Evolutionary conservation across 2,797 vertebrate species (phyloP), one percentile per base, ranked within the genome.

Genomic region (Anniella stebbinsi): DNA sequence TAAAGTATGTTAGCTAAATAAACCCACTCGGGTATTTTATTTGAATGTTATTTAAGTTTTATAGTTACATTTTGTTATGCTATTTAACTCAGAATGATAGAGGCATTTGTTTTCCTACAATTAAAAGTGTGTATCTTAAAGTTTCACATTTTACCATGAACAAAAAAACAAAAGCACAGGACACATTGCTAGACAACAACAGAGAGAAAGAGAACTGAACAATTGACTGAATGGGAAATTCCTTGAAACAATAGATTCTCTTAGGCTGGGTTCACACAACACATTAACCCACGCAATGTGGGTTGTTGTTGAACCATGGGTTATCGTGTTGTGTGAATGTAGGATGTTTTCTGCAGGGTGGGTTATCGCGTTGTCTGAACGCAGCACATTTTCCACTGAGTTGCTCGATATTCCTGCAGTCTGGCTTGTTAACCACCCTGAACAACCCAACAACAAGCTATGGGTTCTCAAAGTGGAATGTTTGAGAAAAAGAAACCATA

Each of bases 51-150:
- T 95, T 95, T 94, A 93, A 95, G 92, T 95, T 96, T 93, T 94
- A 95, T 95, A 95, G 94, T 94, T 96, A 95, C 93, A 91, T 94
- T 94, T 94, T 95, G 93, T 95, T 92, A 93, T 92, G 94, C 92
- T 94, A 93, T 89, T n/a, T 33, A 95, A 95, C 95, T 96, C 94
- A 94, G 94, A 95, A 94, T 94, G 94, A 95, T 93, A 96, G 93
- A 95, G 92, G 92, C 95, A 96, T 95, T 96, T 95, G 93, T 95
- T 96, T 95, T 96, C 93, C 94, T 95, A 93, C 94, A 91, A 70
- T 69, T 95, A 95, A 96, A 93, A 41, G 92, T 92, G 94, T 93
- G 93, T 94, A 96, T 94, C 93, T 93, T 92, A 88, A 95, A 96
- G 95, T 95, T 95, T 28, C 2, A 13, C 21, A 2, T 25, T 33